A percentile compares a stretch with the other conserved stretches of the same genome.
Conservation (phyloP, 2,888 invertebrate species). For the Orgyia antiqua region DNA sequence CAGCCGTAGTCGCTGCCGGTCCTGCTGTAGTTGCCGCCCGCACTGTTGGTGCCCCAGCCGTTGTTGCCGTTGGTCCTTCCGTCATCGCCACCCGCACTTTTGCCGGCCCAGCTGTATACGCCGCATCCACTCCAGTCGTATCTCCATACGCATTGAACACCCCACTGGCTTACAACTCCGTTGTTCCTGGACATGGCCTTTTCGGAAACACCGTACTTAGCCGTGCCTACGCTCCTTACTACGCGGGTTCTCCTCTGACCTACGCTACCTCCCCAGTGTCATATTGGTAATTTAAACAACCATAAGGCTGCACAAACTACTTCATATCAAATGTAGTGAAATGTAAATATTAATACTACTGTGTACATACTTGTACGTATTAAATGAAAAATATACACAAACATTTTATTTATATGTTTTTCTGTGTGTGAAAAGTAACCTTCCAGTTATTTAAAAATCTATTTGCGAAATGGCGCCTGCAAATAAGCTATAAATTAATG, state of each 20-base stretch:
- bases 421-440: too few species aligned
- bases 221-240: conserved; percentile 26
- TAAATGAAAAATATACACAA: too few species aligned
- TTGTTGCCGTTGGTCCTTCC: conserved; percentile 2
- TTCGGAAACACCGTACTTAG: conserved; percentile 23
- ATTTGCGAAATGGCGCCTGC: too few species aligned
- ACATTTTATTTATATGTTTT: too few species aligned
- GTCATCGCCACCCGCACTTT: background rate
- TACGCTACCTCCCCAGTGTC: conserved; percentile 55
- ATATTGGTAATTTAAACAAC: conserved; percentile 59
- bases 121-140: conserved; percentile 1
- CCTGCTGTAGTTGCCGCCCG: conserved; percentile 7
- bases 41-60: conserved; percentile 7
- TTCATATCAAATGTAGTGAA: conserved; percentile 34
- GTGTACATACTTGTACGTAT: too few species aligned
- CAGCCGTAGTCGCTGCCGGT: conserved; percentile 4
- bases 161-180: conserved; percentile 8
- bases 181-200: conserved; percentile 21
- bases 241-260: conserved; percentile 30
- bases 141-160: background rate
- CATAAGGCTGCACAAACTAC: too few species aligned
- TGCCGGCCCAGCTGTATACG: conserved; percentile 5
- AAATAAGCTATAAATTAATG: too few species aligned
- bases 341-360: conserved; percentile 43
- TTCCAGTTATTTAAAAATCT: too few species aligned